Evolutionary conservation across 1,140 invertebrate genomes (phyloP).

Genomic region (Drosophila prosaltans): DNA sequence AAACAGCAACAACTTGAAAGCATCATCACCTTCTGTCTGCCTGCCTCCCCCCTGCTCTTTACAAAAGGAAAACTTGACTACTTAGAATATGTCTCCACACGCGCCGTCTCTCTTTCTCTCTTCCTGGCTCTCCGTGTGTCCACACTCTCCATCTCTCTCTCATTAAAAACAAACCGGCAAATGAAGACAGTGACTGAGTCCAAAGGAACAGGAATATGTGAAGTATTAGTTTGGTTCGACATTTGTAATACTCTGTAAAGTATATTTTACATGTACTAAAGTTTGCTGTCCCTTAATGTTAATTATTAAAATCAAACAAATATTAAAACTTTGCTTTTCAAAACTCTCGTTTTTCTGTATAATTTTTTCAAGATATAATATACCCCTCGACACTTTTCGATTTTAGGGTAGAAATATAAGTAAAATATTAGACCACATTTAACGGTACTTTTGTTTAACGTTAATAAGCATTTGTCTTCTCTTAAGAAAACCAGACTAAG

Average conservation of each 20-base stretch:
- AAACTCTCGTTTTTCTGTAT: too few species aligned
- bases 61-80: background rate
- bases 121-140: too few species aligned
- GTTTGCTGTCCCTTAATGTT: too few species aligned
- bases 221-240: too few species aligned
- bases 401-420: background rate
- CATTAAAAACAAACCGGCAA: background rate
- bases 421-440: background rate
- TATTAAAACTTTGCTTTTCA: too few species aligned
- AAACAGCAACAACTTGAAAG: background rate
- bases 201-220: background rate
- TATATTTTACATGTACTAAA: too few species aligned
- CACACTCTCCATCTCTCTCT: background rate
- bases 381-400: background rate
- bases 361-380: too few species aligned
- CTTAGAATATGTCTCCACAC: background rate
- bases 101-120: too few species aligned
- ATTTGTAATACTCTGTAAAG: too few species aligned
- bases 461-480: slow-evolving; percentile 44
- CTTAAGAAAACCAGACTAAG: slow-evolving; percentile 11
- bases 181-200: background rate
- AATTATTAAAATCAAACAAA: too few species aligned
- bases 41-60: background rate
- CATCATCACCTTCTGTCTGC: background rate
- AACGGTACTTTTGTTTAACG: slow-evolving; percentile 61